These are phyloP conservation scores for Ophioninae sp. DNA, from an alignment of 2,888 invertebrate genomes.

Conservation along the genomic window DNA sequence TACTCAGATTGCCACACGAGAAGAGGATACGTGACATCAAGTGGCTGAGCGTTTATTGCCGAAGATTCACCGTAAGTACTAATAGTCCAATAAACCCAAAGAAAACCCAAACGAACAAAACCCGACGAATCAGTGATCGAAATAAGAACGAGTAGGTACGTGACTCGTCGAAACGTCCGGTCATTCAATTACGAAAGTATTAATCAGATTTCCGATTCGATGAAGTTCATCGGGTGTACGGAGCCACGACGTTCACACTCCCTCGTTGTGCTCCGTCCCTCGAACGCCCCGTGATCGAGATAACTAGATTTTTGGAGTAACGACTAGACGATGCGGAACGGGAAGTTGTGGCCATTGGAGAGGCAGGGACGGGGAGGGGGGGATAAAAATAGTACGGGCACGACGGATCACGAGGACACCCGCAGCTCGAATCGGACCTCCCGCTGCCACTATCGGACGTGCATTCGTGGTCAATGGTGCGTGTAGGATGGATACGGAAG, in stretches of 20 bases:
- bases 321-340: conserved; percentile 48
- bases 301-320: conserved; percentile 79
- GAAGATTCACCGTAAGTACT: conserved; percentile 91
- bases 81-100: not conserved
- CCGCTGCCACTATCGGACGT: conserved; percentile 71
- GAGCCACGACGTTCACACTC: conserved; percentile 34
- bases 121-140: conserved; percentile 8
- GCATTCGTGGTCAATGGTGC: conserved; percentile 82
- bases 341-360: not conserved
- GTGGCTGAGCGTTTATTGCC: conserved; percentile 96
- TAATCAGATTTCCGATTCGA: conserved; percentile 38
- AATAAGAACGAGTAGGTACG: not conserved
- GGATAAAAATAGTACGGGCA: conserved; percentile 25
- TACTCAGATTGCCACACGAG: conserved; percentile 91
- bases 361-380: not conserved
- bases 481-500: conserved; percentile 82
- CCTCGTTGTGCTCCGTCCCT: conserved; percentile 7
- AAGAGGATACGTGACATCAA: conserved; percentile 93
- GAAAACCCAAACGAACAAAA: no score
- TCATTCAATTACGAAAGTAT: not conserved
- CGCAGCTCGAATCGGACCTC: conserved; percentile 31
- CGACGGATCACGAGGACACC: conserved; percentile 23
- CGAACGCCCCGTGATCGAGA: conserved; percentile 69
- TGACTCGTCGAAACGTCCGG: not conserved
- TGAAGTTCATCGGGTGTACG: conserved; percentile 13